Base-by-base conservation (phyloP, 2,113 vertebrate species). In the Aptenodytes patagonicus region DNA sequence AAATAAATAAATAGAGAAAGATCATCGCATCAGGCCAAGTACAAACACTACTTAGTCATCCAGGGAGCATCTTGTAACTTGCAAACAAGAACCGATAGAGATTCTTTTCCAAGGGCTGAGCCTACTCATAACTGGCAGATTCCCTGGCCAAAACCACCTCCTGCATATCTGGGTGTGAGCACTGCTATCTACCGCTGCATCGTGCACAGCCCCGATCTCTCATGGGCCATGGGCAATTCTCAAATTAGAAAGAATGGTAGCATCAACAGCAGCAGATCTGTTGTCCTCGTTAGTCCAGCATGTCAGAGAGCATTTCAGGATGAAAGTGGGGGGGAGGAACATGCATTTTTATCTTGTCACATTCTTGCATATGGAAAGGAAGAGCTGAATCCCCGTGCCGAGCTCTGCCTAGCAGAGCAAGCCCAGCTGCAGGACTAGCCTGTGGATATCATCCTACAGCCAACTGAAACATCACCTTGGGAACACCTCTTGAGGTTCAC, bases 1-100 rank as follows among this genome's bases (percentile, higher is more conserved):
- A 18, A 91, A 96, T 62, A 93, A 87, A 83, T 58, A 97, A 80
- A 87, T 68, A 86, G 77, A 87, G 87, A 94, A 94, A 94, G 77
- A 96, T 78, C 87, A 68, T 46, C 55, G 89, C 65, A 55, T 81
- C 80, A 68, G 38, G 62, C 61, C 51, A 83, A 73, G 72, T 21
- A 34, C 61, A 92, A 91, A 76, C 18, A 34, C n/a, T 54, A 28
- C 34, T 29, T 26, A 51, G n/a, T 68, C 77, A 94, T 68, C 65
- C 80, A 79, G 69, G 83, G 49, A 84, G 21, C 32, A 0, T 68
- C 81, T 61, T 68, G 69, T 29, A 89, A 82, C 0, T 0, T 75
- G 72, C 73, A 89, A 77, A 73, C 1, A 0, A 44, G 47, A 89
- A n/a, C 51, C 47, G 71, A 93, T 36, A 92, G 60, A 68, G 68